A percentile compares a stretch with the other conserved stretches of the same genome.
These are phyloP conservation scores for Prorops nasuta DNA, from an alignment of 1,140 invertebrate species.

Conservation along the genomic window DNA sequence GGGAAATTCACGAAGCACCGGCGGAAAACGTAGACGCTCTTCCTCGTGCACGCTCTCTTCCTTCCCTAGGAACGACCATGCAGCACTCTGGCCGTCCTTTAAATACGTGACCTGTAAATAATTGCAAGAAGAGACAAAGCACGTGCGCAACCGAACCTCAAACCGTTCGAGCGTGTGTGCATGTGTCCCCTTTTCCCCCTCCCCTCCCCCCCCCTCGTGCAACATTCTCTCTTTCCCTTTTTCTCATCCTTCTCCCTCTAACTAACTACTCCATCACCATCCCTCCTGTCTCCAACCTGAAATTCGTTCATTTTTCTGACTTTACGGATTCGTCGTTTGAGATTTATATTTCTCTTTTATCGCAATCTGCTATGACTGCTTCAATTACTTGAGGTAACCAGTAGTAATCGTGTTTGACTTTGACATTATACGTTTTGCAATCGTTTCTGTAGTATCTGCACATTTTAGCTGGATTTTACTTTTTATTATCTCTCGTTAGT, in stretches of 20 bases:
- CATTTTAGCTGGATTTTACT: no score
- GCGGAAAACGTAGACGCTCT: conserved; percentile 30
- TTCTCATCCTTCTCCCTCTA: neutral
- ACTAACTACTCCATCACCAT: no score
- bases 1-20: conserved; percentile 25
- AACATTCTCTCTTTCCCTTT: neutral
- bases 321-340: no score
- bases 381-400: no score
- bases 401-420: no score
- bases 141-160: conserved; percentile 23
- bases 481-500: no score
- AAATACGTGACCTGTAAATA: conserved; percentile 44
- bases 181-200: neutral
- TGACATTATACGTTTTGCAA: no score
- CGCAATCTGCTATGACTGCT: no score
- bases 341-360: no score
- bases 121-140: conserved; percentile 36
- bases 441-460: no score
- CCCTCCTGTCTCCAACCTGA: no score
- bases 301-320: no score
- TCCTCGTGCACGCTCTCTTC: conserved; percentile 21
- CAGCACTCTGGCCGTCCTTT: conserved; percentile 28
- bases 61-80: conserved; percentile 23
- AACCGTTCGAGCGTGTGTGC: conserved; percentile 12
- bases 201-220: neutral